Conservation (phyloP, 2,888 invertebrate genomes). For the Atethmia centrago region DNA sequence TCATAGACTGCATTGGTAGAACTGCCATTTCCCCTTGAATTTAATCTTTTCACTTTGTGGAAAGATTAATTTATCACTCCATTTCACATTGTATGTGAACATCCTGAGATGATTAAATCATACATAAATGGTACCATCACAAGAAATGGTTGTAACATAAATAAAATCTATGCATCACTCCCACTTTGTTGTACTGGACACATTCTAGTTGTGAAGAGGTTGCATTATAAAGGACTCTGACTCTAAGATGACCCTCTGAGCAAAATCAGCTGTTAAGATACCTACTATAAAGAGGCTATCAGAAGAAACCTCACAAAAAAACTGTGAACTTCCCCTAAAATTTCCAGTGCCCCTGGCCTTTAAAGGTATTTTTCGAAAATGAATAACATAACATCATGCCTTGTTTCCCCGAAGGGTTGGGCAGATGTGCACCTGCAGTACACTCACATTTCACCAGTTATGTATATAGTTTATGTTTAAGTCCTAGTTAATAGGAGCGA, state of each 20-base stretch:
- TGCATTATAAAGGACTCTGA: background rate
- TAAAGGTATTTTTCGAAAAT: no score
- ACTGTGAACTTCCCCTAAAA: background rate
- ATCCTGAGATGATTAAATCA: background rate
- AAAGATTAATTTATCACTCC: background rate
- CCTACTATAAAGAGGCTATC: background rate
- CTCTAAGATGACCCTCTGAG: background rate
- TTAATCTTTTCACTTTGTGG: background rate
- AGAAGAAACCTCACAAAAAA: background rate
- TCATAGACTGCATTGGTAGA: background rate
- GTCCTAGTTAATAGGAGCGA: no score
- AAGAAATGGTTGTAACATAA: background rate
- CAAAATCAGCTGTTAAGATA: background rate
- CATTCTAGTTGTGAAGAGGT: background rate
- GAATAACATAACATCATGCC: no score
- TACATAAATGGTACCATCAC: background rate
- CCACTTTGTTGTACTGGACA: background rate
- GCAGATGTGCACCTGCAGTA: no score
- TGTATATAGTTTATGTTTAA: no score
- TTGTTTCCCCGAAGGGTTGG: no score
- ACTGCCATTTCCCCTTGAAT: background rate
- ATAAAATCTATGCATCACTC: background rate
- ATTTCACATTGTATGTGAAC: background rate
- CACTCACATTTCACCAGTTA: no score
- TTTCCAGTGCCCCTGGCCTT: no score